phyloP scores from a whole-genome alignment of 2,113 vertebrate species.

The Carettochelys insculpta region DNA sequence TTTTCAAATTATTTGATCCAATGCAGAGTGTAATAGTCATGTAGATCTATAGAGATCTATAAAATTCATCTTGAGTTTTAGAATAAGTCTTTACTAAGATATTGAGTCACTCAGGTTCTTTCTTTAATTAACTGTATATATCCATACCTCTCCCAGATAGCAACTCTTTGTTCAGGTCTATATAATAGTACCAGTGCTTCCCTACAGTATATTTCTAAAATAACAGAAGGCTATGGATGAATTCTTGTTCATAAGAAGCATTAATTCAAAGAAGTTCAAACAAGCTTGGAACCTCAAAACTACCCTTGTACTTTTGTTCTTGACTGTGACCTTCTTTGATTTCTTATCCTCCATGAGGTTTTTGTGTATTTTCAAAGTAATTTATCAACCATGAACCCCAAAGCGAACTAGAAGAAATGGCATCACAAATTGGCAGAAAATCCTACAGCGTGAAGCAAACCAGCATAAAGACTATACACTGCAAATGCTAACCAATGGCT shows the following conservation, averaged over 20 bases:
- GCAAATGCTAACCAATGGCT: neutral
- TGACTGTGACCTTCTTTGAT: neutral
- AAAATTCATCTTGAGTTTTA: neutral
- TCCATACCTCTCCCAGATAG: neutral
- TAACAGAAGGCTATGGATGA: neutral
- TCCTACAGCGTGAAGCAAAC: neutral
- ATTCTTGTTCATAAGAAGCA: neutral
- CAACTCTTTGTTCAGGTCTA: neutral
- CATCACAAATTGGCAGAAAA: neutral
- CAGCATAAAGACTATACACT: neutral
- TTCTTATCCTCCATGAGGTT: neutral
- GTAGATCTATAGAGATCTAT: neutral
- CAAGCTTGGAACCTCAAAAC: neutral
- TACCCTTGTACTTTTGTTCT: neutral
- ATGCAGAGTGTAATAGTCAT: neutral
- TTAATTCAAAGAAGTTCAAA: neutral
- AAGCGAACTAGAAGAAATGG: neutral
- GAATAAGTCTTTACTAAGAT: neutral
- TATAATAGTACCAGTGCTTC: neutral
- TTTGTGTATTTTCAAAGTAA: neutral
- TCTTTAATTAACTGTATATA: neutral
- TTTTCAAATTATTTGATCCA: neutral
- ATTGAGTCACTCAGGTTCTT: neutral
- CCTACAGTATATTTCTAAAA: neutral
- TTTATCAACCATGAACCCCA: neutral